These are phyloP conservation scores for Catharus minimus DNA, from an alignment of 2,113 vertebrate genomes.

Conservation along the genomic window DNA sequence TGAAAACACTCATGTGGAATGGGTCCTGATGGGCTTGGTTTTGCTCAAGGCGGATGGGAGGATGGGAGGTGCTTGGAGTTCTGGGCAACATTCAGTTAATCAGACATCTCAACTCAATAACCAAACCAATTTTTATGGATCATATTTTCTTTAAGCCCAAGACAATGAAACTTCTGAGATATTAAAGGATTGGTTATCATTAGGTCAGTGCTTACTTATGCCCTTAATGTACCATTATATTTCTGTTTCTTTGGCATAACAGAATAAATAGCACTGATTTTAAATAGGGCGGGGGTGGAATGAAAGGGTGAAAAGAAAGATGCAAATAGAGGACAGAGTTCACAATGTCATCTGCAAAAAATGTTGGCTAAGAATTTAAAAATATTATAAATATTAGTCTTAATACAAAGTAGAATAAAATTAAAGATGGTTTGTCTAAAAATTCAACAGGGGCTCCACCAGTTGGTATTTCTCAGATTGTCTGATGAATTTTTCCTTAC, in stretches of 20 bases:
- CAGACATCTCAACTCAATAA: neutral
- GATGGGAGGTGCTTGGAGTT: neutral
- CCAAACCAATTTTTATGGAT: neutral
- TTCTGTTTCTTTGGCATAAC: neutral
- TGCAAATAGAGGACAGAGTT: neutral
- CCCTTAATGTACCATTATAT: neutral
- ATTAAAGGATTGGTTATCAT: neutral
- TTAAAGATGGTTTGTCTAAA: neutral
- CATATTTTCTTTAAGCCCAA: neutral
- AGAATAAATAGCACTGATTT: neutral
- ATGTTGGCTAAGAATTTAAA: neutral
- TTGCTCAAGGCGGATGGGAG: neutral
- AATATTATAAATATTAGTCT: neutral
- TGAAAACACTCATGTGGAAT: accelerated
- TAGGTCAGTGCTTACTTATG: neutral
- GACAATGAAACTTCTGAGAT: neutral
- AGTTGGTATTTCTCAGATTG: neutral
- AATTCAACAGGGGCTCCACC: neutral
- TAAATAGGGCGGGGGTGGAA: neutral
- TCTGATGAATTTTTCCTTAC: neutral
- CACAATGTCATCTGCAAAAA: neutral
- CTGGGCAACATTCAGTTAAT: neutral
- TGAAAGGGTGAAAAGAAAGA: neutral
- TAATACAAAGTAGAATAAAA: neutral
- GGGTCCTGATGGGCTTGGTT: neutral